Evolutionary conservation across 1,140 invertebrate species (phyloP).

Genomic region (Tribolium madens): DNA sequence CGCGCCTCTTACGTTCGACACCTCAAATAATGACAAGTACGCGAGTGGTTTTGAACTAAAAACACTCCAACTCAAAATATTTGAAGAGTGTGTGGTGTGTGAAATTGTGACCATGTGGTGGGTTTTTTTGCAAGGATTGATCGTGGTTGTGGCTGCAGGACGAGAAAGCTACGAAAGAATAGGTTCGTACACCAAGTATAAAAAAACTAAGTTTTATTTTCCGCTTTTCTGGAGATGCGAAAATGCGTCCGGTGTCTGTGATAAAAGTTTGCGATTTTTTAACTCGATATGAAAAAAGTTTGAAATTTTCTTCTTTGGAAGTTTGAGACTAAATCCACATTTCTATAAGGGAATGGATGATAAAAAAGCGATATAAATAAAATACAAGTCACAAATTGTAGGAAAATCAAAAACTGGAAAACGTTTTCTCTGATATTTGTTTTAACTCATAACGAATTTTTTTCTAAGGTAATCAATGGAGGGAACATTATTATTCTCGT

Average conservation of each 20-base stretch:
- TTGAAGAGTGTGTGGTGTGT: neutral
- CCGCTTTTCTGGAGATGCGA: neutral
- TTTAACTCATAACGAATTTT: neutral
- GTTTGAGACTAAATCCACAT: neutral
- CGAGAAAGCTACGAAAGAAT: slow-evolving; percentile 26
- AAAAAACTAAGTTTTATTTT: neutral
- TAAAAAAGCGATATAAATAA: neutral
- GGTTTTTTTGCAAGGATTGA: slow-evolving; percentile 20
- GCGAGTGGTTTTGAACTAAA: neutral
- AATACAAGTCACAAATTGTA: neutral
- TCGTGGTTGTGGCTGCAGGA: slow-evolving; percentile 6
- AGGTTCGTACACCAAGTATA: neutral
- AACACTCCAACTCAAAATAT: neutral
- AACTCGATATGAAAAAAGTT: slow-evolving; percentile 14
- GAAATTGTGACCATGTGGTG: slow-evolving; percentile 12
- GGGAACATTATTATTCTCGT: neutral
- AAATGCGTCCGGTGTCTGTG: too few relatives aligned
- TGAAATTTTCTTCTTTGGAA: neutral
- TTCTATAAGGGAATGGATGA: neutral
- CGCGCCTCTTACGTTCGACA: neutral
- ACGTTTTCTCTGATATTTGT: neutral
- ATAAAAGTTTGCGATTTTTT: neutral
- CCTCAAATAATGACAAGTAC: neutral
- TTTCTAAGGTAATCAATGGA: neutral
- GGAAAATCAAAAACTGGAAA: too few relatives aligned